phyloP scores from a whole-genome alignment of 92 coral and sea anemone genomes.

The Siderastrea radians region DNA sequence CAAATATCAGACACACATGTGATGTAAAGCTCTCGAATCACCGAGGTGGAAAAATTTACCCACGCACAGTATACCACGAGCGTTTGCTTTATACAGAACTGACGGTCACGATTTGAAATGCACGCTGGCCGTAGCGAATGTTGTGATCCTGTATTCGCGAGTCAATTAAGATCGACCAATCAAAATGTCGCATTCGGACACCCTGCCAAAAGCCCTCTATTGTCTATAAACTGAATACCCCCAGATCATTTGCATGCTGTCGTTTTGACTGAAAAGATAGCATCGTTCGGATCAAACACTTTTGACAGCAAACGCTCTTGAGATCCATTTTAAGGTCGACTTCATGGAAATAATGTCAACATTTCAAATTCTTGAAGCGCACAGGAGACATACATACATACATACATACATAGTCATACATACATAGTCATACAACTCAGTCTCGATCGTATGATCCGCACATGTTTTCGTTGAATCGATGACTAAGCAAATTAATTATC shows the following conservation, averaged over 20 bases:
- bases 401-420: neutral
- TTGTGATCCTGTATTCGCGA: slow-evolving; percentile 36
- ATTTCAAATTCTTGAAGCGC: slow-evolving; percentile 41
- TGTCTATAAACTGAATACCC: slow-evolving; percentile 9
- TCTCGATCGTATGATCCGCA: neutral
- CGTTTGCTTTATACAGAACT: neutral
- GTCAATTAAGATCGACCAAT: slow-evolving; percentile 74
- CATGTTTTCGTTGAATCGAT: neutral
- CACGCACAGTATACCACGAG: slow-evolving; percentile 7
- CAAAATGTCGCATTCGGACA: slow-evolving; percentile 30
- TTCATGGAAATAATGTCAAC: slow-evolving; percentile 46
- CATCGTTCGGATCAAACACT: slow-evolving; percentile 16
- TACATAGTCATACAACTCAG: neutral
- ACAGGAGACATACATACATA: neutral
- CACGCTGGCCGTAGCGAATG: slow-evolving; percentile 32
- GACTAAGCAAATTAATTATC: neutral
- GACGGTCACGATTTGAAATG: slow-evolving; percentile 42
- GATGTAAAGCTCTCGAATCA: slow-evolving; percentile 24
- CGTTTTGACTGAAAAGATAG: slow-evolving; percentile 31
- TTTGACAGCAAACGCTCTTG: slow-evolving; percentile 41
- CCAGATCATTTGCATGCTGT: slow-evolving; percentile 28
- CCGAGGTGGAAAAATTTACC: slow-evolving; percentile 1
- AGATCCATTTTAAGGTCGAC: slow-evolving; percentile 9
- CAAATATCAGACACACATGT: slow-evolving; percentile 15
- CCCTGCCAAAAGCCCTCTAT: slow-evolving; percentile 31